Base-by-base conservation (phyloP, 2,113 vertebrate species). In the Columba janthina region DNA sequence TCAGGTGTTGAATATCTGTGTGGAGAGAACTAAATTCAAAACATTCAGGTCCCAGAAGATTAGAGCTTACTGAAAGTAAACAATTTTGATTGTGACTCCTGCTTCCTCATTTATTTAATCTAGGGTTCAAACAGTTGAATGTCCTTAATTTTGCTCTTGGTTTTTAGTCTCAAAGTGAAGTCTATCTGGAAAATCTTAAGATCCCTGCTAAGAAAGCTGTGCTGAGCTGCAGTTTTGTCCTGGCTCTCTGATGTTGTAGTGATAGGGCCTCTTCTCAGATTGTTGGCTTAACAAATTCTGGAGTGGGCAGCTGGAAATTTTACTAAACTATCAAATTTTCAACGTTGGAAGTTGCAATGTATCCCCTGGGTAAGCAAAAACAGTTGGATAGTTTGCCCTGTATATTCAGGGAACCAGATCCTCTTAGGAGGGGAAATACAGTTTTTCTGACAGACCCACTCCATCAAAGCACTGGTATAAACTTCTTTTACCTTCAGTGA, bases 301-400 rank as follows among this genome's bases (percentile, higher is more conserved):
- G 25, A 12, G 1, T 48, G 26, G 20, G 22, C 31, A 77, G 6
- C 16, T 2, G 40, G 64, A 77, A 73, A 54, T 46, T n/a, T 65
- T 67, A 50, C 21, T 53, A 50, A 3, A 19, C 6, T 15, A 9
- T 58, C 31, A 24, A 3, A 50, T 81, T 48, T 76, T 78, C 8
- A 36, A 26, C 2, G 0, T 51, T 58, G 66, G 32, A 87, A 60
- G 32, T 56, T 29, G 36, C 10, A 56, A 32, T 0, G 0, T 44
- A 26, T 66, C n/a, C 29, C 6, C 21, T 42, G 38, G 14, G 10
- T 44, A 57, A 80, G 19, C 26, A 77, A 76, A 80, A 34, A 9
- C 9, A 44, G 15, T 19, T 57, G 40, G 16, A 24, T 51, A 38
- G 2, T 58, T 85, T 60, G 10, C 26, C 25, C 21, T 50, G 1